Conservation (phyloP, 2,888 invertebrate genomes). For the Piscicola geometra region DNA sequence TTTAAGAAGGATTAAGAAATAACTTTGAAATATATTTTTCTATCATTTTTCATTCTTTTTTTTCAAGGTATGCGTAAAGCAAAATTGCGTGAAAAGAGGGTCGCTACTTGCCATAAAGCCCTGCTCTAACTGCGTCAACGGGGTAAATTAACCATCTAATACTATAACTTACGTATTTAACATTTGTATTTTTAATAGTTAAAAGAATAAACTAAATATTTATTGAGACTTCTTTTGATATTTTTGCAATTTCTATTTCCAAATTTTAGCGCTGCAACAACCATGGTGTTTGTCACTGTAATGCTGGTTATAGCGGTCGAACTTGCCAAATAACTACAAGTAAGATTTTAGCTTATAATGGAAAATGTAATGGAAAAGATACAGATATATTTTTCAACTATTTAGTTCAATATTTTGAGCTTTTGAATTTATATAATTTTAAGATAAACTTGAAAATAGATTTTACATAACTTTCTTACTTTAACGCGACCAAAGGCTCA, state of each 20-base stretch:
- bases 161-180: not conserved
- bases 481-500: not conserved
- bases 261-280: constrained; percentile 32
- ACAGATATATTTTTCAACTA: too few species aligned
- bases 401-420: too few species aligned
- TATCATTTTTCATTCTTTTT: not conserved
- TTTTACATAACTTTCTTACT: not conserved
- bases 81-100: not conserved
- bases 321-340: not conserved
- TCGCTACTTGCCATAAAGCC: not conserved
- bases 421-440: too few species aligned
- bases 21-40: not conserved
- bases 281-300: constrained; percentile 25
- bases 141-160: constrained; percentile 2
- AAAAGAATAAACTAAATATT: not conserved
- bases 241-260: too few species aligned
- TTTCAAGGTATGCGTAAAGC: not conserved
- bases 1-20: not conserved
- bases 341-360: too few species aligned
- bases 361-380: too few species aligned
- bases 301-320: not conserved
- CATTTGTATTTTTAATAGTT: not conserved
- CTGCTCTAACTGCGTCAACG: constrained; percentile 23
- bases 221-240: not conserved
- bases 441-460: not conserved